Evolutionary conservation across 92 coral and sea anemone genomes (phyloP).

Genomic region (Phenganax marumi): DNA sequence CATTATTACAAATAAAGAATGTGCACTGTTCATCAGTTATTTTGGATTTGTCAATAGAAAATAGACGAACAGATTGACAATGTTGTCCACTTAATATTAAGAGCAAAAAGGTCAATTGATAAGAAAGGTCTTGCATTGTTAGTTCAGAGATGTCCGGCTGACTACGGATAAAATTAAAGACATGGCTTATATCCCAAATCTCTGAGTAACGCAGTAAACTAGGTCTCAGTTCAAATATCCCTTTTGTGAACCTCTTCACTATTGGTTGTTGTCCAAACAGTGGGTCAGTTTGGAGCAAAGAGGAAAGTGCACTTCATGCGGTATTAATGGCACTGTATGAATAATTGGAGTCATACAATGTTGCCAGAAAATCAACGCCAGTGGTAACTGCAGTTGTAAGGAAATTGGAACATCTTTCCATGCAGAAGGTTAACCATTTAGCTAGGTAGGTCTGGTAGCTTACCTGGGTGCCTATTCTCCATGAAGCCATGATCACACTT

Average conservation of each 20-base stretch:
- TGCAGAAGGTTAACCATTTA: constrained; percentile 16
- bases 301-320: constrained; percentile 51
- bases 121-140: constrained; percentile 38
- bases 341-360: constrained; percentile 31
- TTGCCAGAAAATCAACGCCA: constrained; percentile 46
- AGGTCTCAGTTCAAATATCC: constrained; percentile 53
- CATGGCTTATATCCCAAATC: constrained; percentile 46
- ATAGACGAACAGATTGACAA: constrained; percentile 40
- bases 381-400: constrained; percentile 29
- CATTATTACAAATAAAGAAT: constrained; percentile 27
- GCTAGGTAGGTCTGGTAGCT: constrained; percentile 10
- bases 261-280: constrained; percentile 58
- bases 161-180: constrained; percentile 32
- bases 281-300: constrained; percentile 8
- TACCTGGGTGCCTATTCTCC: constrained; percentile 40
- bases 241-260: constrained; percentile 50
- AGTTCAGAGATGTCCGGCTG: constrained; percentile 28
- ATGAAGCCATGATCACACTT: constrained; percentile 43
- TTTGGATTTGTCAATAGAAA: constrained; percentile 26
- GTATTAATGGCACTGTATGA: constrained; percentile 50
- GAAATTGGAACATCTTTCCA: neutral
- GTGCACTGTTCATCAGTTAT: constrained; percentile 19
- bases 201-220: constrained; percentile 40
- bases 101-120: constrained; percentile 39
- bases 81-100: constrained; percentile 45